phyloP scores from a whole-genome alignment of 2,888 invertebrate genomes.

The Onthophagus sagittarius region DNA sequence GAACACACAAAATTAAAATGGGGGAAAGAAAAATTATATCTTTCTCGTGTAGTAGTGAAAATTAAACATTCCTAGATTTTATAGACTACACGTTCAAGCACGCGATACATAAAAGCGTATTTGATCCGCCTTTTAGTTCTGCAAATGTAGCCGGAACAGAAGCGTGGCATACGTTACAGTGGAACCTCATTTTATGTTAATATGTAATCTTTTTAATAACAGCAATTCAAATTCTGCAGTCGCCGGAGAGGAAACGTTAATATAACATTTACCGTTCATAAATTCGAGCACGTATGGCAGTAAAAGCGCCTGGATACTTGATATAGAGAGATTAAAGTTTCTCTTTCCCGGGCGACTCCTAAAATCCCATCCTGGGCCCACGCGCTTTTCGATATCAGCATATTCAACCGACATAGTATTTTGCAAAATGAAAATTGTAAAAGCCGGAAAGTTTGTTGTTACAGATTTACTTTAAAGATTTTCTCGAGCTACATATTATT shows the following conservation, averaged over 20 bases:
- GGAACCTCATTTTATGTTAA: neutral
- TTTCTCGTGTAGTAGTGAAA: no score
- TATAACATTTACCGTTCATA: neutral
- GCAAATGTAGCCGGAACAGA: neutral
- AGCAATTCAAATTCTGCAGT: neutral
- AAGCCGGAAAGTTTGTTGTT: no score
- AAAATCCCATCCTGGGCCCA: neutral
- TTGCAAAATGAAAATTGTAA: no score
- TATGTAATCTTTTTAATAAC: neutral
- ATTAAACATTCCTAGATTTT: no score
- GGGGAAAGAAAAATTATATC: no score
- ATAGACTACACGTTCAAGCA: neutral
- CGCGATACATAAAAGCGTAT: neutral
- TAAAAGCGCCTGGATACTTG: conserved; percentile 3
- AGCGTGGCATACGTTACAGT: neutral
- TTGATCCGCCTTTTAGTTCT: neutral
- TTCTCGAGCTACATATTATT: no score
- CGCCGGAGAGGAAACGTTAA: neutral
- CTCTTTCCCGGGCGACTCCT: neutral
- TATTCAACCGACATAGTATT: conserved; percentile 1
- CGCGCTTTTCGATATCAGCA: neutral
- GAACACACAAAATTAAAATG: no score
- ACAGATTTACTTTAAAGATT: no score
- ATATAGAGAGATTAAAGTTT: conserved; percentile 6
- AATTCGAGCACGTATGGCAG: neutral